phyloP scores from a whole-genome alignment of 2,113 vertebrate genomes.

The Mionectes macconnelli region DNA sequence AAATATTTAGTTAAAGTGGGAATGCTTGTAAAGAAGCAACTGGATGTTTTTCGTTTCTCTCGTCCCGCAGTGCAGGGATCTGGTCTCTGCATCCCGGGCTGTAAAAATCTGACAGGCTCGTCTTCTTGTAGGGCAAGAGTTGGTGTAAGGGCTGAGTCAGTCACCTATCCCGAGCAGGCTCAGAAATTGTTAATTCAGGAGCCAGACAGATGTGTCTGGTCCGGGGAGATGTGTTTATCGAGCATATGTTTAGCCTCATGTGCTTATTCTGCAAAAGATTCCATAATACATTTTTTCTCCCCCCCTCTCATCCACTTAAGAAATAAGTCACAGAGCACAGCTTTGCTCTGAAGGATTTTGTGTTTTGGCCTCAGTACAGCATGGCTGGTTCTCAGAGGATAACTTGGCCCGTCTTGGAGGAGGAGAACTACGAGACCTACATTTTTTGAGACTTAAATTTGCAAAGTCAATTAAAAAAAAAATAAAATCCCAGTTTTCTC shows the following conservation, averaged over 20 bases:
- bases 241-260: not conserved
- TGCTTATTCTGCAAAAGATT: not conserved
- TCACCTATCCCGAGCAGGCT: not conserved
- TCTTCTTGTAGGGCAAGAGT: not conserved
- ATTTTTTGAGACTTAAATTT: not conserved
- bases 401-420: not conserved
- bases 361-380: not conserved
- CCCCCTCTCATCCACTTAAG: not conserved
- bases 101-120: not conserved
- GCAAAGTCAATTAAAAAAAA: too few relatives aligned
- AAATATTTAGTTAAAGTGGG: constrained; percentile 21
- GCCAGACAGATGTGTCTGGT: not conserved
- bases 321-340: not conserved
- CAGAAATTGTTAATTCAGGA: not conserved
- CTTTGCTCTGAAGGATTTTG: not conserved
- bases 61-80: not conserved
- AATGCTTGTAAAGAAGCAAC: constrained; percentile 3
- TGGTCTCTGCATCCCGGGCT: not conserved
- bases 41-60: not conserved
- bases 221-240: not conserved
- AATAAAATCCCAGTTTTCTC: not conserved
- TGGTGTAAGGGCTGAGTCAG: not conserved
- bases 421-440: accelerated
- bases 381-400: not conserved
- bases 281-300: not conserved